Base-by-base conservation (phyloP, 1,140 invertebrate genomes). In the Helicoverpa armigera region DNA sequence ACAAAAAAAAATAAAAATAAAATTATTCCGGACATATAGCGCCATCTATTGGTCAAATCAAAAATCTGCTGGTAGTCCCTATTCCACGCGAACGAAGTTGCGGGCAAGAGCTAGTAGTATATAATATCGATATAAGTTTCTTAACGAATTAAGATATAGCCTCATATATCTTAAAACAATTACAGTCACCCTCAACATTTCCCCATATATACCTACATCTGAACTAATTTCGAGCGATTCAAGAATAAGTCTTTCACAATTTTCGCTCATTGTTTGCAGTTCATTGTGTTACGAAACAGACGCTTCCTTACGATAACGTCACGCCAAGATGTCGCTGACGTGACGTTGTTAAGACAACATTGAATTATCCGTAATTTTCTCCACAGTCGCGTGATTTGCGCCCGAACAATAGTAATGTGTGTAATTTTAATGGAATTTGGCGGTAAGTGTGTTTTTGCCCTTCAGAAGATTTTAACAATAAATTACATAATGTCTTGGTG, bases 231-330 rank as follows among this genome's bases (percentile, higher is more conserved):
- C 65, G 3, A 12, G 12, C 11, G 48, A 12, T 14, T 7, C 48
- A 54, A 72, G 85, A 87, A 87, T 90, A 83, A 43, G 43, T 50
- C 73, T 50, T 53, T 31, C 67, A 81, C 60, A 74, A 82, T 85
- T 43, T 86, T 80, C 67, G 65, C 85, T 79, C 73, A 86, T 86
- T 86, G 87, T 88, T 85, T 86, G 82, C 72, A 60, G 61, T 56
- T 58, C 56, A 86, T 84, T 85, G 77, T 88, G 53, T 87, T 88
- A 86, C 85, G 83, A 86, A 84, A 90, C 69, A 83, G 79, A 5
- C 78, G 65, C 84, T 89, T 87, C 84, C 81, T 16, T 77, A 81
- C 74, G 58, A 83, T 83, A 82, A 75, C 79, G 72, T 73, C 18
- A 29, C 61, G 23, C 31, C 11, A 53, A 29, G 51, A 80, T 81